Conservation (phyloP, 2,888 invertebrate species). For the Ochropleura leucogaster region DNA sequence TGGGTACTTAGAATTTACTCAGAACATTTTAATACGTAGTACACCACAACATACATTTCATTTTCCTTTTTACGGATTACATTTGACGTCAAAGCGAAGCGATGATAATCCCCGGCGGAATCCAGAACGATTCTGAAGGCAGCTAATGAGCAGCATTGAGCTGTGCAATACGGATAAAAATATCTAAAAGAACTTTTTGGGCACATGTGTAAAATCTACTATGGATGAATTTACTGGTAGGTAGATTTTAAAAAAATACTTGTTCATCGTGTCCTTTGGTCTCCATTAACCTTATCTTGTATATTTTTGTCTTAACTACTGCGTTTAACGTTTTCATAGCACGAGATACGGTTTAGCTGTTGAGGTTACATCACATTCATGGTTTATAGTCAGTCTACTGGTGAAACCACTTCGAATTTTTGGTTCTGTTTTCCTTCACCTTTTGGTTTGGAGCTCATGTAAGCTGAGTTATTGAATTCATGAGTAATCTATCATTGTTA, state of each 20-base stretch:
- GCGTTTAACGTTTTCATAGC: background rate
- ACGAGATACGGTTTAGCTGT: too few relatives aligned
- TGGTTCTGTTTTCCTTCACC: too few relatives aligned
- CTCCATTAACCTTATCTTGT: background rate
- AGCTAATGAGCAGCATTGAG: constrained; percentile 31
- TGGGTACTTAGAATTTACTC: background rate
- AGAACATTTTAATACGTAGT: background rate
- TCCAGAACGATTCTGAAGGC: constrained; percentile 22
- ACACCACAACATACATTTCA: background rate
- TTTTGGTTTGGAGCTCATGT: background rate
- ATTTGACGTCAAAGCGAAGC: constrained; percentile 2
- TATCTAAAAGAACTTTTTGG: background rate
- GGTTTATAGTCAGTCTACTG: too few relatives aligned
- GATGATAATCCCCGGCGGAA: constrained; percentile 1
- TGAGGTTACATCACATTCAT: too few relatives aligned
- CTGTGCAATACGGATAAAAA: background rate
- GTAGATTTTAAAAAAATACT: background rate
- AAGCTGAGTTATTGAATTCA: background rate
- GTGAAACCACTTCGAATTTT: too few relatives aligned
- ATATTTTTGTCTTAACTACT: background rate
- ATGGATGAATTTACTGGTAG: background rate
- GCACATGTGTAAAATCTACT: background rate
- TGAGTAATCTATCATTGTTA: background rate
- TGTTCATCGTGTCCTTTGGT: background rate
- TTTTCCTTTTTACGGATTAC: background rate